Evolutionary conservation across 1,140 invertebrate genomes (phyloP).

Genomic region (Drosophila ananassae): DNA sequence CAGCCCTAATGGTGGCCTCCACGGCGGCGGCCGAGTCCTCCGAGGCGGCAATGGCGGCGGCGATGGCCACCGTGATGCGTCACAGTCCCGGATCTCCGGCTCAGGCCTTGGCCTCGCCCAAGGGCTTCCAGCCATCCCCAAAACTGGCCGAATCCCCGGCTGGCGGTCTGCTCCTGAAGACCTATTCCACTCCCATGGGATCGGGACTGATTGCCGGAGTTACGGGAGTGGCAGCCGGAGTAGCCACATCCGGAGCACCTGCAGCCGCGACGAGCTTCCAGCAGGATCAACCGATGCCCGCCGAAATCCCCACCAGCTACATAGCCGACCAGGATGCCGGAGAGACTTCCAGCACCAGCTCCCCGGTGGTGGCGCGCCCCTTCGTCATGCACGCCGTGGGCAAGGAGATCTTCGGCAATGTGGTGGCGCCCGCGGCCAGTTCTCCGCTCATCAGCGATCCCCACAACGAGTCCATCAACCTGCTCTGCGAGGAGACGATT

Average conservation of each 20-base stretch:
- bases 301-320: conserved; percentile 13
- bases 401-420: conserved; percentile 31
- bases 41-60: background rate
- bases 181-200: conserved; percentile 18
- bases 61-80: conserved; percentile 22
- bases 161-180: conserved; percentile 33
- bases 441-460: conserved; percentile 77
- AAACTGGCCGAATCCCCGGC: conserved; percentile 13
- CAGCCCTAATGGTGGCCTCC: conserved; percentile 40
- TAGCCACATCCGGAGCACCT: background rate
- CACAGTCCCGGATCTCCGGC: conserved; percentile 40
- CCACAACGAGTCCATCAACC: conserved; percentile 85
- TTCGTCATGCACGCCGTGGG: conserved; percentile 50
- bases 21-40: conserved; percentile 10
- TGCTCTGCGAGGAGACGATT: conserved; percentile 95
- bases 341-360: conserved; percentile 6
- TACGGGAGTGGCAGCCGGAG: background rate
- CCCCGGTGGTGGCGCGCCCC: conserved; percentile 17
- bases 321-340: background rate
- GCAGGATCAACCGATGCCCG: conserved; percentile 5
- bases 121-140: conserved; percentile 2
- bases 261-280: conserved; percentile 6
- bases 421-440: conserved; percentile 49
- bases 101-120: conserved; percentile 39
- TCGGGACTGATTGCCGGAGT: too few species aligned